Base-by-base conservation (phyloP, 2,888 invertebrate genomes). In the Deilephila porcellus region DNA sequence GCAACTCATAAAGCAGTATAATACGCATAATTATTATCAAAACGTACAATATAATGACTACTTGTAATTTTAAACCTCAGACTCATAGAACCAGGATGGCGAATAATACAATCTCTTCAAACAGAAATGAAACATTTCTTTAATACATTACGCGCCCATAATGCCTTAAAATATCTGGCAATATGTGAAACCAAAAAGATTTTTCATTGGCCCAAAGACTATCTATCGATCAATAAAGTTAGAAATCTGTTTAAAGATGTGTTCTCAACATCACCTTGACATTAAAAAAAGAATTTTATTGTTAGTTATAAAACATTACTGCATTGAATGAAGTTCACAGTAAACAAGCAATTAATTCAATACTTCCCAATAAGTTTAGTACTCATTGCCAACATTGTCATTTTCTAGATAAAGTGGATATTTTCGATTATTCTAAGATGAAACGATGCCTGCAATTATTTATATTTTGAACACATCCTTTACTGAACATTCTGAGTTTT, bases 31-130 rank as follows among this genome's bases (percentile, higher is more conserved):
- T 71, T 60, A 74, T 71, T 70, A 74, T 64, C 52, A 64, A 52
- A 73, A 67, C 19, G 74, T 60, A 71, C 64, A 73, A 75, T 77
- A 75, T 74, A 76, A 77, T 75, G 73, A 76, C 74, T 77, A 75
- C 45, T 72, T 63, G 71, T 72, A 37, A 60, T 75, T 75, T 56
- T 17, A 64, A 75, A 77, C 71, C 60, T 76, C 73, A 74, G 62
- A 72, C 70, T 62, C 63, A 34, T 45, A 34, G 64, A 70, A 74
- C 37, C 25, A 63, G 20, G 52, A 72, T 71, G 37, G 52, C 20
- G 1, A 71, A 73, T 71, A 71, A 60, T 73, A 71, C 45, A 67
- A 67, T 71, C 71, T 70, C 63, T 67, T 70, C 29, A 71, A 73
- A 53, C 60, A 73, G n/a, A 60, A 62, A 59, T 72, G 20, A 67